Evolutionary conservation across 2,888 invertebrate genomes (phyloP), one percentile per base, ranked within the genome.

Genomic region (Monochamus alternatus): DNA sequence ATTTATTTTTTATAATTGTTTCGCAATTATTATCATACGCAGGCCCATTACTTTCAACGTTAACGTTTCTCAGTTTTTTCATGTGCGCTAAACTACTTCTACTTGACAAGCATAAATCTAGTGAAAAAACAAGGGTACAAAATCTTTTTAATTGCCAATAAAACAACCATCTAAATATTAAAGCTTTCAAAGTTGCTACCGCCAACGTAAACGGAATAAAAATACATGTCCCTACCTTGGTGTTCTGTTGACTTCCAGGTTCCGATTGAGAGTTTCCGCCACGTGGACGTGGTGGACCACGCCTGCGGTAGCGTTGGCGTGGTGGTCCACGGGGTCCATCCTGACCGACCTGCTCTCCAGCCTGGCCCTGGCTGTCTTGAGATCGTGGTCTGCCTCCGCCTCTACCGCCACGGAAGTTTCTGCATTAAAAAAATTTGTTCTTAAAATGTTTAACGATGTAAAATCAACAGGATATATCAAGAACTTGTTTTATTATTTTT

Each of bases 391-490:
- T 92, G 75, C 88, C 88, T 71, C 90, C 90, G 58, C 91, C 92
- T 81, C 93, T 91, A 82, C 93, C 93, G 65, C 94, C 93, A 81
- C 94, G 93, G 91, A 93, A 93, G 88, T 95, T 94, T 78, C 88
- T 75, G 14, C 58, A 60, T 5, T 2, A 2, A 69, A 60, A 12
- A 22, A 22, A 67, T 22, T 22, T 22, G 0, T 22, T 22, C 22
- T 22, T 22, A 22, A 22, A 22, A 22, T 22, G 22, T 22, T 22
- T 0, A 22, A 22, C 1, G 22, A 22, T 22, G 22, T 22, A 22
- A 22, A 22, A 22, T 22, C 22, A 1, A 22, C 22, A 22, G 22
- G 22, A 22, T 22, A 22, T 22, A 22, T 22, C 22, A 22, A 0
- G 1, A 22, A 22, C 22, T 22, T 22, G 22, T 22, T 22, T 22